phyloP scores from a whole-genome alignment of 2,113 vertebrate species.

The human region GRCh38 chr17:21551001-21551500 shows the following conservation, averaged over 20 bases:
- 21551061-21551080: background rate
- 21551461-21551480: background rate
- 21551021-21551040: background rate
- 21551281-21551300: background rate
- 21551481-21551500: too few relatives aligned
- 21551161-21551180: background rate
- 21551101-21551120: background rate
- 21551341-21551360: too few relatives aligned
- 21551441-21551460: too few relatives aligned
- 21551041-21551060: background rate
- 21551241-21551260: too few relatives aligned
- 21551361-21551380: background rate
- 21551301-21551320: background rate
- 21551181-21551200: background rate
- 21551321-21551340: background rate
- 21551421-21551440: background rate
- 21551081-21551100: background rate
- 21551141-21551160: background rate
- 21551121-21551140: fast-evolving
- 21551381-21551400: background rate
- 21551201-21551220: too few relatives aligned
- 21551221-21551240: too few relatives aligned
- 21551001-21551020: background rate
- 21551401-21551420: background rate
- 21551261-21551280: too few relatives aligned